Conservation (phyloP, 2,888 invertebrate genomes). For the Euzophera pinguis region DNA sequence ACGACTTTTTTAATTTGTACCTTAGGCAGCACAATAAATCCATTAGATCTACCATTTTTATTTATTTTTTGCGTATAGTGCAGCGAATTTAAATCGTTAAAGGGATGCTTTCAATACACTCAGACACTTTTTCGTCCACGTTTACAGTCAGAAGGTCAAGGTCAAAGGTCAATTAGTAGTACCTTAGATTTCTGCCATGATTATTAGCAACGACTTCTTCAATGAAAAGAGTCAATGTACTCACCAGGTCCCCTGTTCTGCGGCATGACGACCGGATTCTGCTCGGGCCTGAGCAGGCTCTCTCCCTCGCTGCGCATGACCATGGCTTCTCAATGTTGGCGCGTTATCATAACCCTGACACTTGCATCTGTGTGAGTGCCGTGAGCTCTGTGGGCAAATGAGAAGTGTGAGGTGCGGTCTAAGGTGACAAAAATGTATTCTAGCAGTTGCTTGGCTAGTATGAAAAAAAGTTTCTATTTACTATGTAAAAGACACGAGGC, state of each 20-base stretch:
- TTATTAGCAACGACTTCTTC: neutral
- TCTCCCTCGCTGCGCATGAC: slow-evolving; percentile 73
- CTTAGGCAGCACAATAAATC: too few species aligned
- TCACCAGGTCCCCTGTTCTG: slow-evolving; percentile 37
- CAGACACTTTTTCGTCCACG: too few species aligned
- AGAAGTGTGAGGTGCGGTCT: slow-evolving; percentile 1
- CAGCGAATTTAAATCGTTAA: too few species aligned
- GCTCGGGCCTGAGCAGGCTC: slow-evolving; percentile 65
- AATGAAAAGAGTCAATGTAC: slow-evolving; percentile 20
- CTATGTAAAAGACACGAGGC: too few species aligned
- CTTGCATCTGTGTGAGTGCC: slow-evolving; percentile 46
- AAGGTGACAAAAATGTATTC: neutral
- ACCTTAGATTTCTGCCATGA: too few species aligned
- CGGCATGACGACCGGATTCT: slow-evolving; percentile 57
- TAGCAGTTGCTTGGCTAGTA: neutral
- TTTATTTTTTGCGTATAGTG: too few species aligned
- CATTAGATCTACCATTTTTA: too few species aligned
- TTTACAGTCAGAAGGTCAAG: too few species aligned
- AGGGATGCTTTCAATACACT: too few species aligned
- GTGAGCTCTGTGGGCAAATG: slow-evolving; percentile 34
- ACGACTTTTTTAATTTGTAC: too few species aligned
- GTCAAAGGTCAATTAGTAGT: too few species aligned
- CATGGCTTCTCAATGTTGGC: slow-evolving; percentile 41
- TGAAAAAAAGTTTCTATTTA: too few species aligned
- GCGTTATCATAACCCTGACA: slow-evolving; percentile 61